Percentiles rank a stretch among this genome's conserved stretches.
Conservation (phyloP, 2,113 vertebrate genomes). For the Saguinus midas region DNA sequence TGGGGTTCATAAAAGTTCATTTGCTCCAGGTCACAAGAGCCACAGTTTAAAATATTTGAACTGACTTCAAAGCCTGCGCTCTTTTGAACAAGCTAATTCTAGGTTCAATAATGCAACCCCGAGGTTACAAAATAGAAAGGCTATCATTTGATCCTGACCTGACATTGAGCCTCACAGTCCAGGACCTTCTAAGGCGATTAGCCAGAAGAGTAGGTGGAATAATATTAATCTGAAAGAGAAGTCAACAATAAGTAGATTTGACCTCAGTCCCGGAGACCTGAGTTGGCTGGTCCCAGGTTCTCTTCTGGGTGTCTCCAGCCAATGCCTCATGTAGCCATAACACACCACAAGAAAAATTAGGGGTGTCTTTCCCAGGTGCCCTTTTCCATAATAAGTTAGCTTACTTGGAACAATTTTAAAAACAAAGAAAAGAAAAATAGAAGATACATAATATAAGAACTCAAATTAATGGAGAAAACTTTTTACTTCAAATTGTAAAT, state of each 20-base stretch:
- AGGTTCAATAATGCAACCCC: background rate
- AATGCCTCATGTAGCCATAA: background rate
- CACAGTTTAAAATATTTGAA: background rate
- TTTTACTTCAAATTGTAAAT: background rate
- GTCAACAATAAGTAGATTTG: background rate
- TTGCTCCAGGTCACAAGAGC: background rate
- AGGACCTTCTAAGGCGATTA: background rate
- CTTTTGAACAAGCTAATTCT: background rate
- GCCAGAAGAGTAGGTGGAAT: background rate
- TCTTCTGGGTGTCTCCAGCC: background rate
- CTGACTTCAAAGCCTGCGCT: background rate
- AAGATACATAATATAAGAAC: background rate
- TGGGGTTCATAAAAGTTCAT: background rate
- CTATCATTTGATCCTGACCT: background rate
- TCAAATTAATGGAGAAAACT: background rate
- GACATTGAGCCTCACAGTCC: background rate
- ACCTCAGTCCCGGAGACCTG: background rate
- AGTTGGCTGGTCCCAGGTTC: background rate
- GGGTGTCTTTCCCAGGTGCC: fast-evolving
- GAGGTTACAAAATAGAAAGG: background rate
- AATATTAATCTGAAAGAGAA: background rate
- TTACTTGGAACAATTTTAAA: background rate
- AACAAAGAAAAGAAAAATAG: background rate
- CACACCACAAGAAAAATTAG: background rate
- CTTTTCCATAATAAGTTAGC: background rate